Conservation (phyloP, 2,113 vertebrate genomes). For the Pteronura brasiliensis region DNA sequence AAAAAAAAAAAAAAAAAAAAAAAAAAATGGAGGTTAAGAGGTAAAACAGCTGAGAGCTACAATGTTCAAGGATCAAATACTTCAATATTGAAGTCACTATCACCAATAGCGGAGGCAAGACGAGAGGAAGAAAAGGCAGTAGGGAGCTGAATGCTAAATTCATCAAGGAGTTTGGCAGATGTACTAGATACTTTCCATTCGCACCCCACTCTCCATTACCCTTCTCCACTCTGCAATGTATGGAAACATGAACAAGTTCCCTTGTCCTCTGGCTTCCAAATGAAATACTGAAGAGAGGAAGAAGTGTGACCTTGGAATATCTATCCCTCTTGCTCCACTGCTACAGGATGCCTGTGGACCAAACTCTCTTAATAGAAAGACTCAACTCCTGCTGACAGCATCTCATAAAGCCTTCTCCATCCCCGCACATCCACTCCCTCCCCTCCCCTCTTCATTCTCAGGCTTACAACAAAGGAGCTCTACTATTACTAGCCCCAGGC, state of each 20-base stretch:
- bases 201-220: background rate
- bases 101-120: background rate
- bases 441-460: background rate
- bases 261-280: background rate
- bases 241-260: background rate
- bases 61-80: background rate
- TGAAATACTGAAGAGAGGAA: background rate
- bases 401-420: background rate
- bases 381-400: background rate
- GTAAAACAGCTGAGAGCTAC: background rate
- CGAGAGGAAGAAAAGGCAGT: background rate
- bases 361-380: background rate
- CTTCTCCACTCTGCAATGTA: background rate
- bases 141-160: background rate
- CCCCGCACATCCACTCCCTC: background rate
- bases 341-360: background rate
- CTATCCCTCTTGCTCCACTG: background rate
- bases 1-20: background rate
- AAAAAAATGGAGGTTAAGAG: background rate
- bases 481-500: conserved; percentile 35
- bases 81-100: background rate
- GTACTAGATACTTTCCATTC: background rate
- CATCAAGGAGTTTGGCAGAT: background rate
- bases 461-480: background rate
- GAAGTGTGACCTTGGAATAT: background rate